These are phyloP conservation scores for Rhinatrema bivittatum DNA, from an alignment of 2,797 vertebrate species.

Conservation along the genomic window DNA sequence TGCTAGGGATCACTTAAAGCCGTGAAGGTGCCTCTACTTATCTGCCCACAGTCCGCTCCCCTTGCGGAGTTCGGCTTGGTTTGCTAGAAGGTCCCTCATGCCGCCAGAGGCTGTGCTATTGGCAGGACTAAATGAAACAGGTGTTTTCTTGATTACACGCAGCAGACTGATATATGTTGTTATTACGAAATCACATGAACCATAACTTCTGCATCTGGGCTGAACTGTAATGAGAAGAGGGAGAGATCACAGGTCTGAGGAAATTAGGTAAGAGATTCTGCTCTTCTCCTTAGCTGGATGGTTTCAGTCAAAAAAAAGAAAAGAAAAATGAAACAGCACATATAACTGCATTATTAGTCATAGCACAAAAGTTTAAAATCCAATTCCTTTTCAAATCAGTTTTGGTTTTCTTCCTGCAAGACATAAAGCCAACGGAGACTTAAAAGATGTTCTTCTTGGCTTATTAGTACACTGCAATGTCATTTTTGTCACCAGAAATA, in stretches of 20 bases:
- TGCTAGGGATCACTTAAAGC: too few relatives aligned
- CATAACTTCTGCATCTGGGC: conserved; percentile 26
- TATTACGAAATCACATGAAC: conserved; percentile 20
- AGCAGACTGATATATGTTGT: conserved; percentile 21
- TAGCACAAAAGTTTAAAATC: not conserved
- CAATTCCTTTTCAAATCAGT: conserved; percentile 7
- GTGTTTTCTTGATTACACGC: conserved; percentile 18
- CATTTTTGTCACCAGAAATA: not conserved
- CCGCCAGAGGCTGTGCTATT: not conserved
- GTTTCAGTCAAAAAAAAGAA: conserved; percentile 1
- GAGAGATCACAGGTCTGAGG: conserved; percentile 1
- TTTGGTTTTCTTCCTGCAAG: not conserved
- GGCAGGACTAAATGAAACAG: conserved; percentile 18
- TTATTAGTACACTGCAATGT: not conserved
- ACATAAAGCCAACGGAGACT: not conserved
- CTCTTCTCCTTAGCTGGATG: not conserved
- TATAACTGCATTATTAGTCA: not conserved
- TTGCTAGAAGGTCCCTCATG: not conserved
- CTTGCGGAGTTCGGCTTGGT: not conserved
- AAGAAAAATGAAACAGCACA: too few relatives aligned
- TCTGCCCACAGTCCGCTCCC: too few relatives aligned
- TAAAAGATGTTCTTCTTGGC: not conserved
- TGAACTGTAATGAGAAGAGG: not conserved
- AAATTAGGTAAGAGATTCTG: not conserved
- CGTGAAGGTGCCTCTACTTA: too few relatives aligned